Conservation (phyloP, 2,797 vertebrate species). For the Echiichthys vipera region DNA sequence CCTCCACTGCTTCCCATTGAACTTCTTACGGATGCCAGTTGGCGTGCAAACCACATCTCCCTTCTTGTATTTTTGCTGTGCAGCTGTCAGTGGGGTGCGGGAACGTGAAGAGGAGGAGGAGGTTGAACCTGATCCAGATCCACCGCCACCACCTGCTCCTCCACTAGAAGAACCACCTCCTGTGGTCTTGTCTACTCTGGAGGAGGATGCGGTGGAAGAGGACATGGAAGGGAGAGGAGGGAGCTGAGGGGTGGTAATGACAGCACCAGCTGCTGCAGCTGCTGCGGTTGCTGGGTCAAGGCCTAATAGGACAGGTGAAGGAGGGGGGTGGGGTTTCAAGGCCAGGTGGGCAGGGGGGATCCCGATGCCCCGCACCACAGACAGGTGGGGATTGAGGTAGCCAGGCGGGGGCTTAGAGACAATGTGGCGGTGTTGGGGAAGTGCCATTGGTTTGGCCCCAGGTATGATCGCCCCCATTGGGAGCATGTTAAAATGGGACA, state of each 20-base stretch:
- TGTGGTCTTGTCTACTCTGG: conserved; percentile 86
- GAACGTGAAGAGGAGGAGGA: conserved; percentile 86
- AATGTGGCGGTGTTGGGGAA: conserved; percentile 84
- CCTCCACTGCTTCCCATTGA: conserved; percentile 96
- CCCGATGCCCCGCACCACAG: conserved; percentile 83
- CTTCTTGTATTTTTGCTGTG: conserved; percentile 96
- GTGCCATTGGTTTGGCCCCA: conserved; percentile 78
- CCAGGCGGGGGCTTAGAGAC: conserved; percentile 87
- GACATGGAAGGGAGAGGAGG: conserved; percentile 81
- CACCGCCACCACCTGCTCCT: conserved; percentile 66
- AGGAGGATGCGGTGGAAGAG: conserved; percentile 73
- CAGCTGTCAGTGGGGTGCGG: conserved; percentile 90
- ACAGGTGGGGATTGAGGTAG: conserved; percentile 84
- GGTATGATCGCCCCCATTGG: conserved; percentile 77
- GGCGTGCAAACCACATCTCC: conserved; percentile 95
- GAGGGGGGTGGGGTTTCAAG: conserved; percentile 84
- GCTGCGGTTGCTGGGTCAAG: conserved; percentile 74
- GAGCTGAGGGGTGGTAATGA: conserved; percentile 79
- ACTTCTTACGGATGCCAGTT: conserved; percentile 94
- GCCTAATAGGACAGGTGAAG: conserved; percentile 84
- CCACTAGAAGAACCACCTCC: conserved; percentile 69
- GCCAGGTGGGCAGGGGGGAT: conserved; percentile 78
- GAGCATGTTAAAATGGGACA: conserved; percentile 89
- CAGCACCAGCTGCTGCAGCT: conserved; percentile 56
- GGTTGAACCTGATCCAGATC: conserved; percentile 78